Evolutionary conservation across 2,797 vertebrate species (phyloP).

Genomic region (Otolemur crassicaudatus): DNA sequence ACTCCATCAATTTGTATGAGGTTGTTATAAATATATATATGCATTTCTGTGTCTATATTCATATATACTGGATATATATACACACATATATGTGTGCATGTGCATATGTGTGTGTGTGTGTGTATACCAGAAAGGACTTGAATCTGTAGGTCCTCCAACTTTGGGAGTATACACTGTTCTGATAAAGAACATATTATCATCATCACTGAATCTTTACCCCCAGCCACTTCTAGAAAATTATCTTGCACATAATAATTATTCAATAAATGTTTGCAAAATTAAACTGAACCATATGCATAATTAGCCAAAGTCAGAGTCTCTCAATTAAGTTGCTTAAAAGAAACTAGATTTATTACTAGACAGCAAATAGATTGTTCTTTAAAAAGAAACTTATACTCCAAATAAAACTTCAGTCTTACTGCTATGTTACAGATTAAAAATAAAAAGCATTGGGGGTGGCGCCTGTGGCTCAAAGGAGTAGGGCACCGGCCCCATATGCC

Average conservation of each 20-base stretch:
- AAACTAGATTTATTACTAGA: constrained; percentile 44
- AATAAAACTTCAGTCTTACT: background rate
- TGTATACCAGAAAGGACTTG: background rate
- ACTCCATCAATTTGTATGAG: background rate
- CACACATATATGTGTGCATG: background rate
- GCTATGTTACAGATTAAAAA: background rate
- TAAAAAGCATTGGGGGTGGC: background rate
- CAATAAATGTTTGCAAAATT: constrained; percentile 52
- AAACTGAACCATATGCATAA: constrained; percentile 53
- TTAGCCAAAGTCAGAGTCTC: constrained; percentile 31
- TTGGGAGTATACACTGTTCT: background rate
- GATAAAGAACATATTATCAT: background rate
- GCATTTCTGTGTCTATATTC: background rate
- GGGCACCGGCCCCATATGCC: no score
- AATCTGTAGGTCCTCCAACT: background rate
- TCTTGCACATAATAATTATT: background rate
- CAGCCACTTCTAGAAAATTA: constrained; percentile 14
- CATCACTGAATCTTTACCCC: background rate
- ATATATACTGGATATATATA: background rate
- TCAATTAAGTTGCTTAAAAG: constrained; percentile 45
- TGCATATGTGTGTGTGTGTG: no score
- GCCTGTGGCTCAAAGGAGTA: no score
- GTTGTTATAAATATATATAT: background rate
- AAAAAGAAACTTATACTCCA: background rate
- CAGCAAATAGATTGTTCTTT: background rate